Conservation (phyloP, 2,113 vertebrate genomes). For the Acanthisitta chloris region DNA sequence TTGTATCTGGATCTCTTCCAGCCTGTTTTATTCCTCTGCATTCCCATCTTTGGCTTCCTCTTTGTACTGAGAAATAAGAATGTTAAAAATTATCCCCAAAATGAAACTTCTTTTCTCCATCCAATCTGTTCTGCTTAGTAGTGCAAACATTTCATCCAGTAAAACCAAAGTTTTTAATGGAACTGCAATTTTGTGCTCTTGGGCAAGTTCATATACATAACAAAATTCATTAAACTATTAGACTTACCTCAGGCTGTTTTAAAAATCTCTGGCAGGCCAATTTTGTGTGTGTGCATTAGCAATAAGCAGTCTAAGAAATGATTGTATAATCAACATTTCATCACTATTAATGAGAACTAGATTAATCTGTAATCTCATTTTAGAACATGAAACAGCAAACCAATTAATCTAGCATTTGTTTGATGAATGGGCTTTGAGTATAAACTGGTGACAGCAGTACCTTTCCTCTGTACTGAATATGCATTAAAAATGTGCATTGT, state of each 20-base stretch:
- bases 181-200: not conserved
- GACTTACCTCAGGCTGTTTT: not conserved
- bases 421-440: slow-evolving; percentile 53
- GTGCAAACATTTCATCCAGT: not conserved
- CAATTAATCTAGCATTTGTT: slow-evolving; percentile 60
- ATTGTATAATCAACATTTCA: not conserved
- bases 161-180: not conserved
- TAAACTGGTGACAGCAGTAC: slow-evolving; percentile 40
- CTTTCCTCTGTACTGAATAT: slow-evolving; percentile 50
- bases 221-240: not conserved
- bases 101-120: not conserved
- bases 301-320: not conserved
- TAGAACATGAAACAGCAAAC: slow-evolving; percentile 45
- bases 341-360: slow-evolving; percentile 47
- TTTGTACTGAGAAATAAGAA: not conserved
- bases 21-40: not conserved
- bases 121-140: not conserved
- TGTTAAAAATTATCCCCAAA: not conserved
- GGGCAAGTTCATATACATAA: not conserved
- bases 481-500: slow-evolving; percentile 71
- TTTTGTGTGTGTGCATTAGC: not conserved
- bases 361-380: slow-evolving; percentile 35
- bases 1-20: not conserved
- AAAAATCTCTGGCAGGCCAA: not conserved
- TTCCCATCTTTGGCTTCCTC: not conserved